Evolutionary conservation across 2,888 invertebrate genomes (phyloP).

Genomic region (Spicauda simplicius): DNA sequence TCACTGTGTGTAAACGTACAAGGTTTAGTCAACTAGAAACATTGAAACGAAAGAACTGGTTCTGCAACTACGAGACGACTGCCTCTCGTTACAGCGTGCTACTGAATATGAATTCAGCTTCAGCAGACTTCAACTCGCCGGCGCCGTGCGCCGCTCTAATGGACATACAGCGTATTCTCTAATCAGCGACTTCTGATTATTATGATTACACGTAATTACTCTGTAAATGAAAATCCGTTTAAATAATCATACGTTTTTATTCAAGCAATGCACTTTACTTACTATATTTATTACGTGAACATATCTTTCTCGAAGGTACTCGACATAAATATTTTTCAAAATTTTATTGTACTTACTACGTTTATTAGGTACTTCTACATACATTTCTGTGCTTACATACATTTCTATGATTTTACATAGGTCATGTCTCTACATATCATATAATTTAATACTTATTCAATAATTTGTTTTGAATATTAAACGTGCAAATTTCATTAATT

Average conservation of each 20-base stretch:
- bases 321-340: no score
- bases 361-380: no score
- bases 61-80: constrained; percentile 50
- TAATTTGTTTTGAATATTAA: no score
- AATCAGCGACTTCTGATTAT: neutral
- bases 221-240: neutral
- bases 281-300: no score
- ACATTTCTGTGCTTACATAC: no score
- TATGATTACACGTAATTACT: neutral
- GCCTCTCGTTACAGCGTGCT: constrained; percentile 51
- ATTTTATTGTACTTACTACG: no score
- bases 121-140: constrained; percentile 16
- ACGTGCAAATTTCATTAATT: no score
- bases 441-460: no score
- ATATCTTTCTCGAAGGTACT: no score
- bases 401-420: no score
- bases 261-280: neutral
- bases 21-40: neutral
- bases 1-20: neutral
- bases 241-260: neutral
- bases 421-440: no score
- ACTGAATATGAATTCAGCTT: constrained; percentile 51
- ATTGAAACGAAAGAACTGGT: constrained; percentile 34
- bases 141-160: neutral
- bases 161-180: neutral